These are phyloP conservation scores for Candoia aspera DNA, from an alignment of 2,113 vertebrate genomes.

Conservation along the genomic window DNA sequence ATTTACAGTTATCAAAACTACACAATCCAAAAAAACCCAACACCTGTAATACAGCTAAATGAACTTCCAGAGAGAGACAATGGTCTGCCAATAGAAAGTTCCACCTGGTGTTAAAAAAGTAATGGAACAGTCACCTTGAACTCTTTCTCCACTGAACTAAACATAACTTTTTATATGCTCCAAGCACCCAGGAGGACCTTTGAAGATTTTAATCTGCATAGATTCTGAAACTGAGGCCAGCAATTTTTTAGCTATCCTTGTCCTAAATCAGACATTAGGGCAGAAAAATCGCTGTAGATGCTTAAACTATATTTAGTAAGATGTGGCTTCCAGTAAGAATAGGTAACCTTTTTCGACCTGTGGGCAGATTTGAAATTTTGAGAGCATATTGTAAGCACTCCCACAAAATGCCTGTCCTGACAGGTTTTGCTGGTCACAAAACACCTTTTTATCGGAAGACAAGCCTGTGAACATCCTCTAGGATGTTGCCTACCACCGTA, in stretches of 20 bases:
- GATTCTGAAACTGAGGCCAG: not conserved
- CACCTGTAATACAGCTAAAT: not conserved
- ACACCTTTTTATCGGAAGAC: not conserved
- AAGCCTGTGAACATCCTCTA: not conserved
- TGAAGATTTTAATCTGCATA: not conserved
- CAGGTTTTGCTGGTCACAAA: not conserved
- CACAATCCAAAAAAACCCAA: not conserved
- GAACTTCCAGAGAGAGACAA: not conserved
- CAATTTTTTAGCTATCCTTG: not conserved
- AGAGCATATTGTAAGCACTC: not conserved
- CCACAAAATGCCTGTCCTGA: not conserved
- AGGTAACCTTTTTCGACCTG: not conserved
- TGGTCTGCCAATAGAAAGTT: not conserved
- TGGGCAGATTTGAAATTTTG: not conserved
- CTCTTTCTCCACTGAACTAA: not conserved
- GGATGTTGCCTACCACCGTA: not conserved
- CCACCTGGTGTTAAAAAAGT: not conserved
- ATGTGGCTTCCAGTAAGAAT: not conserved
- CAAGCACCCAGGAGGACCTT: not conserved
- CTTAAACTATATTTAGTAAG: not conserved
- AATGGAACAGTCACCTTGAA: not conserved
- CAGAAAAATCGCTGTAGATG: not conserved
- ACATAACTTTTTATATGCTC: not conserved
- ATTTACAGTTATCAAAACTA: not conserved
- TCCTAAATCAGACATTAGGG: not conserved